Evolutionary conservation across 1,140 invertebrate species (phyloP), one percentile per base, ranked within the genome.

Genomic region (Camponotus vicinus): DNA sequence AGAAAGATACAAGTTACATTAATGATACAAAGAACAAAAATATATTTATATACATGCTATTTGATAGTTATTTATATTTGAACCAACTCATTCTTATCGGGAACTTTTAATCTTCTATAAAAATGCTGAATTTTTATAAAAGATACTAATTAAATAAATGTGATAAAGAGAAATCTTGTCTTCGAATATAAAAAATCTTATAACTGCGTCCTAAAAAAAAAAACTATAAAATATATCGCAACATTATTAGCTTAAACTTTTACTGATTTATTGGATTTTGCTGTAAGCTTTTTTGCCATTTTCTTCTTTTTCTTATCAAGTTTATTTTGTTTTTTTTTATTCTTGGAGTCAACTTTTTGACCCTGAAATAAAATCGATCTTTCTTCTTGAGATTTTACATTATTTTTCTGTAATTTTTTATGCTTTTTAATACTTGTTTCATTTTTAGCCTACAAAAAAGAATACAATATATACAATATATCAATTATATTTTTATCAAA

Each of bases 301-400:
- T 86, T n/a, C 75, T 94, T 93, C 77, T 94, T 94, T 61, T 94
- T 92, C 59, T 94, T 93, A 0, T 92, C 86, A 0, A 90, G 64
- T 75, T 94, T 95, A 11, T 21, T 78, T 27, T 85, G 75, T 45
- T 93, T 94, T n/a, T 85, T 86, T 45, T 93, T 93, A 70, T 94
- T 93, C 42, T 95, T 93, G 3, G 21, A n/a, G 27, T 93, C 89
- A 32, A 90, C 87, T 61, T 92, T 94, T 66, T 93, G 91, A 32
- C 94, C 94, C 80, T 94, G 91, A 64, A 94, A 95, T 55, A 70
- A 2, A 1, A 9, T 52, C 37, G 8, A 73, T 63, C 91, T 93
- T 77, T 93, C 93, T 76, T 91, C 64, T 32, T 84, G 37, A 15
- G 73, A 66, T 15, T 67, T 92, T 86, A 86, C 93, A n/a, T 63